Evolutionary conservation across 2,888 invertebrate genomes (phyloP).

Genomic region (Stratiomys singularior): DNA sequence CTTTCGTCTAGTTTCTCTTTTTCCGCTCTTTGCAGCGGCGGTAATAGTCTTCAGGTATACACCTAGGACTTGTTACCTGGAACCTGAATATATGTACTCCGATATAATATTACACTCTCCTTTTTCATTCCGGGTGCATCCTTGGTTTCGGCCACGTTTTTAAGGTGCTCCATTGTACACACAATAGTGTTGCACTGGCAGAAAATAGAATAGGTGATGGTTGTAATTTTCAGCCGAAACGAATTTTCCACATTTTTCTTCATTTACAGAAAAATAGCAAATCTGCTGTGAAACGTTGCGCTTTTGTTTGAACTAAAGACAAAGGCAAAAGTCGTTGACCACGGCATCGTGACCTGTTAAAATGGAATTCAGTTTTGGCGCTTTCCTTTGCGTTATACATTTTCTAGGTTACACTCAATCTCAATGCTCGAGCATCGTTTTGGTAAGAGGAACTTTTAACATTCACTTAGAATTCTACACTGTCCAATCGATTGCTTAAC

Average conservation of each 20-base stretch:
- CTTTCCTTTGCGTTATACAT: no score
- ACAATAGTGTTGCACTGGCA: not conserved
- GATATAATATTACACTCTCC: slow-evolving; percentile 2
- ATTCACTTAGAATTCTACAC: no score
- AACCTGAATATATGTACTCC: not conserved
- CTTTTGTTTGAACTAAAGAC: no score
- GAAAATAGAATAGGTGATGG: slow-evolving; percentile 4
- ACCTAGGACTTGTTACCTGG: slow-evolving; percentile 23
- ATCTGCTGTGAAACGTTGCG: no score
- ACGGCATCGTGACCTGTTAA: no score
- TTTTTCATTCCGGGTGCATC: slow-evolving; percentile 3
- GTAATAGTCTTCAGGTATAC: not conserved
- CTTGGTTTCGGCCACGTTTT: not conserved
- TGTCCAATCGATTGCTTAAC: no score
- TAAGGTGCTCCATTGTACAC: not conserved
- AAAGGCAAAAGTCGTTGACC: no score
- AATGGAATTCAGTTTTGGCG: no score
- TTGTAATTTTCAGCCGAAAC: not conserved
- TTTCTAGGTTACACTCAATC: no score
- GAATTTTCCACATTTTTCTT: not conserved
- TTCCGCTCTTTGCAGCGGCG: not conserved
- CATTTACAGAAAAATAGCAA: no score
- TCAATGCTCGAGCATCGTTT: no score
- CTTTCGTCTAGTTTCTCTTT: not conserved
- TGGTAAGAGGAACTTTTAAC: no score